A percentile compares a stretch with the other conserved stretches of the same genome.
phyloP scores from a whole-genome alignment of 2,888 invertebrate genomes.

The Macrophya alboannulata region DNA sequence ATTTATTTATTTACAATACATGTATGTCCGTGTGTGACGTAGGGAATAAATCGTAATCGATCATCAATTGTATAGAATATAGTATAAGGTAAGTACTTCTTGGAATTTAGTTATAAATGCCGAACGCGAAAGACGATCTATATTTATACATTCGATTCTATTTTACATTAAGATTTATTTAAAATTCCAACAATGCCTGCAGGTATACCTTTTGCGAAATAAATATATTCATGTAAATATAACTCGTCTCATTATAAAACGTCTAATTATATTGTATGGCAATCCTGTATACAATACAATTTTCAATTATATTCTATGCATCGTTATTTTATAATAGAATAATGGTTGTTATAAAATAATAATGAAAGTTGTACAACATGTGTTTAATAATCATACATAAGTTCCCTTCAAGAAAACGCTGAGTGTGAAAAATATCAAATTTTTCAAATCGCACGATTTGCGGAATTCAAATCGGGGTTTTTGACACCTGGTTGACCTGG shows the following conservation, averaged over 20 bases:
- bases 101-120: constrained; percentile 16
- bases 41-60: not conserved
- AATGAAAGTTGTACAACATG: no score
- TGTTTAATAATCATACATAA: no score
- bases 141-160: constrained; percentile 27
- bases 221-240: not conserved
- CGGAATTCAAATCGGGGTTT: constrained; percentile 45
- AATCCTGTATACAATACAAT: not conserved
- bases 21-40: not conserved
- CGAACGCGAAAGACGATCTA: not conserved
- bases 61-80: constrained; percentile 4
- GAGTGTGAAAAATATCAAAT: not conserved
- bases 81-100: constrained; percentile 14
- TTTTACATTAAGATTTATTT: not conserved
- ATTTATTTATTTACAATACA: not conserved
- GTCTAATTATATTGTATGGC: not conserved
- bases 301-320: not conserved
- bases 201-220: not conserved
- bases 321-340: not conserved
- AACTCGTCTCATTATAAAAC: not conserved
- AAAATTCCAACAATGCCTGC: not conserved
- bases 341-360: no score
- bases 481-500: constrained; percentile 54
- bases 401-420: not conserved
- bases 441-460: not conserved